Evolutionary conservation across 2,113 vertebrate species (phyloP), one percentile per base, ranked within the genome.

Genomic region (Apteryx mantelli): DNA sequence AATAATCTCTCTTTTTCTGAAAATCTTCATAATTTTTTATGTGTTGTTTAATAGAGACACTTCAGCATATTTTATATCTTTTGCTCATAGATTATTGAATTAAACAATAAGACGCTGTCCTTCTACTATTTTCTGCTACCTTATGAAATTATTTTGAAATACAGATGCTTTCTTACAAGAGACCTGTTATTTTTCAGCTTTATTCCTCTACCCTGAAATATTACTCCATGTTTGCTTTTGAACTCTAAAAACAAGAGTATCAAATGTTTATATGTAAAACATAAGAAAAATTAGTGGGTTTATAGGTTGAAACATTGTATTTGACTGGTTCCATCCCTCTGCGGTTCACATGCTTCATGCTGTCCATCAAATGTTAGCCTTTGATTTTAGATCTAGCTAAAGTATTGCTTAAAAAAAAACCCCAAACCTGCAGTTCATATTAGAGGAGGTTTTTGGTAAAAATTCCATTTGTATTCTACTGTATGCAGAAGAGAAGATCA

Each of bases 401-500:
- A 73, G 18, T 44, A 48, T 38, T 73, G 10, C 34, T 55, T 64
- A 40, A 24, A 10, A 8, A 8, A 28, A 30, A 8, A 25, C 42
- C 14, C n/a, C 19, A 66, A 58, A 46, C 7, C 56, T 66, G 5
- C 9, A 68, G 2, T 52, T 84, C 2, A 2, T 26, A 9, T 55
- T 71, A 50, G 14, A 44, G 30, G 11, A 38, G 38, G 17, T 7
- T 61, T 56, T 85, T 73, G 17, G 26, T 82, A 38, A 91, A 87
- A n/a, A 20, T 6, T 56, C 11, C 30, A 0, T 48, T 21, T 70
- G 42, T 24, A 24, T 85, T 84, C 4, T 81, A 7, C 25, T 44
- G 77, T n/a, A 13, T 97, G 40, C 91, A 99, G 99, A 99, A 99
- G 97, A 99, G 99, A 96, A 98, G 99, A 94, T 99, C 99, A n/a